A percentile compares a stretch with the other conserved stretches of the same genome.
These are phyloP conservation scores for Lasioglossum baleicum DNA, from an alignment of 1,140 invertebrate species.

Conservation along the genomic window DNA sequence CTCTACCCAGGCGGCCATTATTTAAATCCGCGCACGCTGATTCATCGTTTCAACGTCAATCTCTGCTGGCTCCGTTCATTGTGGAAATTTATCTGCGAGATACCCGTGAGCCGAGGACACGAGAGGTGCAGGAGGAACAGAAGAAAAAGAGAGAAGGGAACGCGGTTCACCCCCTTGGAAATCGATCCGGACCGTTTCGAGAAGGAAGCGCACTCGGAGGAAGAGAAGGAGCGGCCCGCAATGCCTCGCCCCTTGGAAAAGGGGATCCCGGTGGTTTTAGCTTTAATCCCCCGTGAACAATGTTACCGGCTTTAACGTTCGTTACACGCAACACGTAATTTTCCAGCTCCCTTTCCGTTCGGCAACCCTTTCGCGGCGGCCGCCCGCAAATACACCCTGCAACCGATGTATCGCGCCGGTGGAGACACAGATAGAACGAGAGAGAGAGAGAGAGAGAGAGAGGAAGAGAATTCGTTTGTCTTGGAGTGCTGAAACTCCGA, in stretches of 20 bases:
- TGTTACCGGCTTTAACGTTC: conserved; percentile 57
- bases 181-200: conserved; percentile 26
- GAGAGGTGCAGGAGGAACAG: neutral
- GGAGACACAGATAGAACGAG: too few species aligned
- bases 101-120: neutral
- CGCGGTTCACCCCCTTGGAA: conserved; percentile 3
- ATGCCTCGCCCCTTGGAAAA: conserved; percentile 15
- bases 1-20: conserved; percentile 28
- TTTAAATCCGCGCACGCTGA: conserved; percentile 46
- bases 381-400: neutral
- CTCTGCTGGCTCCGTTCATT: conserved; percentile 19
- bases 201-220: conserved; percentile 13
- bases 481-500: neutral
- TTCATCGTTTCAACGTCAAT: conserved; percentile 52
- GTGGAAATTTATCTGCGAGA: conserved; percentile 40
- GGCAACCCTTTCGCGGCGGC: neutral
- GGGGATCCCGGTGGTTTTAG: conserved; percentile 48
- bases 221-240: conserved; percentile 6
- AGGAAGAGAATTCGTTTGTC: neutral
- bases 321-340: conserved; percentile 63
- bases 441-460: too few species aligned
- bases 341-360: neutral
- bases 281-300: conserved; percentile 62
- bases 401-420: neutral
- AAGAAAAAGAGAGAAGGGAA: too few species aligned